phyloP scores from a whole-genome alignment of 2,113 vertebrate genomes.

The Lasiurus cinereus region DNA sequence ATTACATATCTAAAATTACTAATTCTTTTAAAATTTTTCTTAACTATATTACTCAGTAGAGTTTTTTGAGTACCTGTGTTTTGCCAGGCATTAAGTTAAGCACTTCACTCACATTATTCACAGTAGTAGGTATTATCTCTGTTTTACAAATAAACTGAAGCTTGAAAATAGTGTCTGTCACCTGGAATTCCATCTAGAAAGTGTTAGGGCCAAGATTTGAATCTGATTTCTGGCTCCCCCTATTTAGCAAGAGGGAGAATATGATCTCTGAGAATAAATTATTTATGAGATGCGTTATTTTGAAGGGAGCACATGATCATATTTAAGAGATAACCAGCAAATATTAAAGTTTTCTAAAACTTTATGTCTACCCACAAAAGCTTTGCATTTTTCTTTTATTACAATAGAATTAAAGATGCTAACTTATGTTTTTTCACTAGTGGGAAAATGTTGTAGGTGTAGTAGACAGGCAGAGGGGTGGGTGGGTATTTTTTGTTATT shows the following conservation, averaged over 20 bases:
- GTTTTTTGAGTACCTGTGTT: too few species aligned
- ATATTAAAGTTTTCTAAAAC: neutral
- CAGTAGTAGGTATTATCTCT: too few species aligned
- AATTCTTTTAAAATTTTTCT: too few species aligned
- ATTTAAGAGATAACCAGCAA: neutral
- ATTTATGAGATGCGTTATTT: neutral
- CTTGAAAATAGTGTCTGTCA: too few species aligned
- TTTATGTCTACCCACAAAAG: neutral
- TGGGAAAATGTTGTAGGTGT: neutral
- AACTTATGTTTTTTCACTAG: neutral
- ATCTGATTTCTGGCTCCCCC: neutral
- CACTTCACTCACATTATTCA: too few species aligned
- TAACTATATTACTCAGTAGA: too few species aligned
- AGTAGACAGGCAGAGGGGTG: neutral
- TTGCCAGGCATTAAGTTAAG: too few species aligned
- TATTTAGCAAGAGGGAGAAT: neutral
- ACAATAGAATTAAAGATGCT: neutral
- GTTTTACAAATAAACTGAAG: too few species aligned
- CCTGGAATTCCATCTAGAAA: neutral
- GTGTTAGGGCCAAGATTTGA: conserved; percentile 3
- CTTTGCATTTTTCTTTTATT: neutral
- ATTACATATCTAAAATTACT: too few species aligned
- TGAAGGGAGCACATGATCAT: neutral
- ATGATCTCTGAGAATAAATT: neutral
- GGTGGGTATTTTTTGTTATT: conserved; percentile 6